Evolutionary conservation across 2,113 vertebrate genomes (phyloP).

Genomic region (Tyrannus savana): DNA sequence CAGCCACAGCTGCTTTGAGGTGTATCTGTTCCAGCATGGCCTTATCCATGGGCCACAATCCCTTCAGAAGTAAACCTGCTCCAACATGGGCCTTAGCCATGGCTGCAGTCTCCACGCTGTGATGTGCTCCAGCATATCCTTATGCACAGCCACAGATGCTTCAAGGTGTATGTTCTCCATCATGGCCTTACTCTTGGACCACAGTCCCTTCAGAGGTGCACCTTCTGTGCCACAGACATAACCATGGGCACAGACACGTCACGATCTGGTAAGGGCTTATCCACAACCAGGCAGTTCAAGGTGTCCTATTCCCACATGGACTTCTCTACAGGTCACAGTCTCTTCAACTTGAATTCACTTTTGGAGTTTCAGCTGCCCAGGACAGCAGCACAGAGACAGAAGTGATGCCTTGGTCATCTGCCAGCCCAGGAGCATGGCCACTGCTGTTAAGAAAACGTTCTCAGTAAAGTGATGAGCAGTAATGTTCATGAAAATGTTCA

Average conservation of each 20-base stretch:
- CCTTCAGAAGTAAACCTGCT: not conserved
- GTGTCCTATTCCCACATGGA: not conserved
- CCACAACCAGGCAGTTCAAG: too few relatives aligned
- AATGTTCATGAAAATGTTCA: not conserved
- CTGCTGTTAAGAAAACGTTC: not conserved
- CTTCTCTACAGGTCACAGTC: not conserved
- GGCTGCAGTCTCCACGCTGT: not conserved
- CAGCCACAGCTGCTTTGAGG: not conserved
- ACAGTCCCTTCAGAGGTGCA: not conserved
- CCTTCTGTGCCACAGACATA: not conserved
- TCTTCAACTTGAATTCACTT: accelerated
- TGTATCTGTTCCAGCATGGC: not conserved
- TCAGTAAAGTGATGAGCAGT: not conserved
- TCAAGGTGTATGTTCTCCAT: accelerated
- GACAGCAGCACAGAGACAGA: not conserved
- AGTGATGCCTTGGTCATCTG: not conserved
- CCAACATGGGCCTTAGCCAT: not conserved
- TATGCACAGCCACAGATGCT: not conserved
- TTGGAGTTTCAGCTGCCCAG: not conserved
- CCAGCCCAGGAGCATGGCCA: not conserved
- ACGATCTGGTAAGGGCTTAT: not conserved
- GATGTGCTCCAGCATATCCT: not conserved
- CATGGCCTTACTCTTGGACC: too few relatives aligned
- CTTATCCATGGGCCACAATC: not conserved
- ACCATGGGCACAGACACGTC: accelerated